These are phyloP conservation scores for Anarsia innoxiella DNA, from an alignment of 2,888 invertebrate genomes.

Conservation along the genomic window DNA sequence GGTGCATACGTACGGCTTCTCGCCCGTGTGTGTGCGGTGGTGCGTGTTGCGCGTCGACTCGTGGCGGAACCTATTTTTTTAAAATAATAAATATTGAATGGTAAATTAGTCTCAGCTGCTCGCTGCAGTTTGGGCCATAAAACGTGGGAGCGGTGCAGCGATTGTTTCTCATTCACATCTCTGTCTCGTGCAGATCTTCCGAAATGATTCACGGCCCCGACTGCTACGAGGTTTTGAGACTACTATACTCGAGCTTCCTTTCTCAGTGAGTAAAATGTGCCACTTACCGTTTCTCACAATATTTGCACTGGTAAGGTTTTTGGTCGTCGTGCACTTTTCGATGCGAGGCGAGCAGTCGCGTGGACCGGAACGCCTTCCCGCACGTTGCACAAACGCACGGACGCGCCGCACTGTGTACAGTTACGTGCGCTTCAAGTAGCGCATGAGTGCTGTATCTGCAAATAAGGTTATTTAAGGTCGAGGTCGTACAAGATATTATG, in stretches of 20 bases:
- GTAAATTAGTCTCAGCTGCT: too few species aligned
- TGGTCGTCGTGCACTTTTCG: conserved; percentile 68
- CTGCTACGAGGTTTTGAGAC: too few species aligned
- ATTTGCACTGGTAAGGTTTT: conserved; percentile 70
- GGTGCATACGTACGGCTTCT: conserved; percentile 74
- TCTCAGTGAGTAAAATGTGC: conserved; percentile 27
- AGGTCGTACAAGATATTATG: too few species aligned
- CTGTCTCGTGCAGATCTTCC: too few species aligned
- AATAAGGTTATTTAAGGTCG: too few species aligned
- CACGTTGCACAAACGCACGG: conserved; percentile 54
- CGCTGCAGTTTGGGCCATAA: too few species aligned
- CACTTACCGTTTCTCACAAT: conserved; percentile 69
- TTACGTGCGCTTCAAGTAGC: conserved; percentile 45
- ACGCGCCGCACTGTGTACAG: conserved; percentile 48
- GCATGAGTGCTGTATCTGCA: conserved; percentile 43
- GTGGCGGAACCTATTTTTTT: conserved; percentile 78
- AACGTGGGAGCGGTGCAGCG: too few species aligned
- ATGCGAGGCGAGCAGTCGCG: conserved; percentile 66
- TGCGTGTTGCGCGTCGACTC: conserved; percentile 76
- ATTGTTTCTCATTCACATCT: too few species aligned
- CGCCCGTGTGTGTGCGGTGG: conserved; percentile 77
- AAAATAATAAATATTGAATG: too few species aligned
- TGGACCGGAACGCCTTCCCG: conserved; percentile 53
- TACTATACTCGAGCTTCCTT: too few species aligned
- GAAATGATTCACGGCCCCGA: too few species aligned